Conservation (phyloP, 2,888 invertebrate species). For the Pseudococcus viburni region DNA sequence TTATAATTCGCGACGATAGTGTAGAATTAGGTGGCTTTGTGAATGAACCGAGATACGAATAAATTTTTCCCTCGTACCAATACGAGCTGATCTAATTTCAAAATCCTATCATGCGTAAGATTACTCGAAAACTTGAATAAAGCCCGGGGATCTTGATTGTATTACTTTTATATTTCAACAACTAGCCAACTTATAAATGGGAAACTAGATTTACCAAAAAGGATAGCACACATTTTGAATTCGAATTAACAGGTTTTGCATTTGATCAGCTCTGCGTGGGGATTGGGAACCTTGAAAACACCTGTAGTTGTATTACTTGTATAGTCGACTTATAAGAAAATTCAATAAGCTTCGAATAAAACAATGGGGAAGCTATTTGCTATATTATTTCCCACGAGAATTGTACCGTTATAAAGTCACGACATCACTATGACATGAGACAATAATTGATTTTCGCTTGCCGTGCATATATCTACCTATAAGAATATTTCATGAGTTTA, state of each 20-base stretch:
- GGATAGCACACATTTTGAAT: conserved; percentile 13
- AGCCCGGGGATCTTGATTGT: conserved; percentile 21
- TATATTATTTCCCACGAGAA: conserved; percentile 47
- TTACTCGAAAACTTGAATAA: conserved; percentile 39
- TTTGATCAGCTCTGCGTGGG: neutral
- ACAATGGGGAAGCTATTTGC: conserved; percentile 43
- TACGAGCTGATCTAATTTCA: conserved; percentile 35
- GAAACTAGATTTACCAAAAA: neutral
- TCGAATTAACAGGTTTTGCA: conserved; percentile 38
- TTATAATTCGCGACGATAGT: conserved; percentile 19
- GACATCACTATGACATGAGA: conserved; percentile 52
- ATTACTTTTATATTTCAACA: conserved; percentile 19
- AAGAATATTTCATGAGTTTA: conserved; percentile 32
- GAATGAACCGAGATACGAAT: neutral
- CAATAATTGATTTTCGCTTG: conserved; percentile 43
- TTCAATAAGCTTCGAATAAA: conserved; percentile 47
- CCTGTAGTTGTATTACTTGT: neutral
- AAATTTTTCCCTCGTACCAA: conserved; percentile 29
- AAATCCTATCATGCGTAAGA: conserved; percentile 45
- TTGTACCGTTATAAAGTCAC: conserved; percentile 24
- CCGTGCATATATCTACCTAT: neutral
- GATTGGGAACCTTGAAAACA: conserved; percentile 8
- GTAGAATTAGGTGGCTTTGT: conserved; percentile 20
- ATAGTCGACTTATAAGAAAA: neutral
- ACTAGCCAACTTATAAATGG: conserved; percentile 12